Percentiles rank a stretch among this genome's conserved stretches.
phyloP scores from a whole-genome alignment of 2,113 vertebrate species.

The Muntiacus muntjak region DNA sequence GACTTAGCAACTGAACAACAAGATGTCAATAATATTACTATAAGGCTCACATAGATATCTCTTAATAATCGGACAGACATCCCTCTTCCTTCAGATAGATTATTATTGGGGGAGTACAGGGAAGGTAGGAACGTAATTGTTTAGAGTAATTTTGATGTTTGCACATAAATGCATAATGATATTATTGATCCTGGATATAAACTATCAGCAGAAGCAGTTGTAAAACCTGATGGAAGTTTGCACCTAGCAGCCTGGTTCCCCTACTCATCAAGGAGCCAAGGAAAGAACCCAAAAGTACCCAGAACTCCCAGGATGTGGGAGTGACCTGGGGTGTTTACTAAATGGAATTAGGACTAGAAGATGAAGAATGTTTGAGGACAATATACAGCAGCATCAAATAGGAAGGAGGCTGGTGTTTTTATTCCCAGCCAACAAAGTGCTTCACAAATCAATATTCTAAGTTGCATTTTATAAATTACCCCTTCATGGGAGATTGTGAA shows the following conservation, averaged over 20 bases:
- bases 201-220: slow-evolving; percentile 28
- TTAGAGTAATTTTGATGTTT: slow-evolving; percentile 64
- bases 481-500: slow-evolving; percentile 8
- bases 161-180: slow-evolving; percentile 61
- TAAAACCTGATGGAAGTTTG: slow-evolving; percentile 48
- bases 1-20: not conserved
- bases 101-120: slow-evolving; percentile 49
- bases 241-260: slow-evolving; percentile 50
- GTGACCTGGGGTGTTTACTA: not conserved
- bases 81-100: not conserved
- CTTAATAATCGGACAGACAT: not conserved
- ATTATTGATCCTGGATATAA: slow-evolving; percentile 57
- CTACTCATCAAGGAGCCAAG: not conserved
- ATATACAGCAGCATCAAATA: not conserved
- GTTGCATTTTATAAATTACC: slow-evolving; percentile 40
- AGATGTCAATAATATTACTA: not conserved
- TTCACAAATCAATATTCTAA: slow-evolving; percentile 46
- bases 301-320: not conserved
- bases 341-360: not conserved
- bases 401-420: slow-evolving; percentile 4
- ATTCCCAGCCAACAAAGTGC: slow-evolving; percentile 25
- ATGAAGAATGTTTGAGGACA: slow-evolving; percentile 16
- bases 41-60: not conserved
- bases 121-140: slow-evolving; percentile 65
- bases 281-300: not conserved